Percentiles rank a stretch among this genome's conserved stretches.
Conservation (phyloP, 2,888 invertebrate genomes). For the Ormyrus labotus region DNA sequence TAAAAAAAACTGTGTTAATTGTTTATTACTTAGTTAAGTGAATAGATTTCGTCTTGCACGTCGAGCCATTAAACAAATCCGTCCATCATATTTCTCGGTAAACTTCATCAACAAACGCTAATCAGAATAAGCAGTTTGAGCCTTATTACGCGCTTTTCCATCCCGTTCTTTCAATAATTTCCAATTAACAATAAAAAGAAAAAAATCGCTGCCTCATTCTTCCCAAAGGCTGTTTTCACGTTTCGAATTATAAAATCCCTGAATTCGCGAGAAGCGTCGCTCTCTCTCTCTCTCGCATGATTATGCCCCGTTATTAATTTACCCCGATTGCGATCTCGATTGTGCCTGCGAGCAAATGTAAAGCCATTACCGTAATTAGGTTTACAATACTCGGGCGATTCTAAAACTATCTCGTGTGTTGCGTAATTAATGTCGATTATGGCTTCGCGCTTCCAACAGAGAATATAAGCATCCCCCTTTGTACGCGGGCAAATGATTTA, state of each 20-base stretch:
- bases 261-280: slow-evolving; percentile 13
- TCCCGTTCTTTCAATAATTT: too few relatives aligned
- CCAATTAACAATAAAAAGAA: too few relatives aligned
- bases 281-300: slow-evolving; percentile 2
- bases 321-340: slow-evolving; percentile 35
- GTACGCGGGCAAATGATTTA: neutral
- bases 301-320: slow-evolving; percentile 49
- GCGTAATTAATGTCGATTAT: slow-evolving; percentile 48
- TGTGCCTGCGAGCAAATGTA: slow-evolving; percentile 14
- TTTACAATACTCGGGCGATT: slow-evolving; percentile 24
- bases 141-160: too few relatives aligned
- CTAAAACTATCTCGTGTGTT: slow-evolving; percentile 39
- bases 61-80: too few relatives aligned
- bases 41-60: too few relatives aligned
- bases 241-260: slow-evolving; percentile 39
- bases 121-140: too few relatives aligned
- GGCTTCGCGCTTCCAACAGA: neutral
- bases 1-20: too few relatives aligned
- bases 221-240: neutral
- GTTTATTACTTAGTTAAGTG: too few relatives aligned
- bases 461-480: slow-evolving; percentile 4
- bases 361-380: slow-evolving; percentile 43
- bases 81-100: too few relatives aligned
- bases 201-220: too few relatives aligned
- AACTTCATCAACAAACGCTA: too few relatives aligned